Percentiles rank a stretch among this genome's conserved stretches.
Conservation (phyloP, 2,113 vertebrate genomes). For the Siniperca chuatsi region DNA sequence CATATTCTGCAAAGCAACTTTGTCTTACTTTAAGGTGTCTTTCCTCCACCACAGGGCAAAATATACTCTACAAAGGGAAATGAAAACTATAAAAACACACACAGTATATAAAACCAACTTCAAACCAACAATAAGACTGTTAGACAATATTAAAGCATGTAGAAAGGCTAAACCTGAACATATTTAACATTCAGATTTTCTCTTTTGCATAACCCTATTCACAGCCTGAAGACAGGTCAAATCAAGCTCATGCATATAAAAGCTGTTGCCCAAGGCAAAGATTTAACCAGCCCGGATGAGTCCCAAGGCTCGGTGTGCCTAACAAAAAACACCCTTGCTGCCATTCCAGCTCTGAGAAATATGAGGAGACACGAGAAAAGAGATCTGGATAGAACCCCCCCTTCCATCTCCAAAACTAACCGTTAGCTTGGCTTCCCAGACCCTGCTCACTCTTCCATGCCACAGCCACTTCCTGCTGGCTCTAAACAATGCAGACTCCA, state of each 20-base stretch:
- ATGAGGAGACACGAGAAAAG: constrained; percentile 54
- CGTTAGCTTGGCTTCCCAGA: constrained; percentile 69
- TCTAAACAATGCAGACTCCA: constrained; percentile 84
- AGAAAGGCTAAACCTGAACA: constrained; percentile 36
- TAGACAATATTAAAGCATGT: constrained; percentile 17
- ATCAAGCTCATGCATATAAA: constrained; percentile 76
- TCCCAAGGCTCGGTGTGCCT: constrained; percentile 46
- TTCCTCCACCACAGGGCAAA: not conserved
- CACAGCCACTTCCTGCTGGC: constrained; percentile 73
- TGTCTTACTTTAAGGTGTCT: not conserved
- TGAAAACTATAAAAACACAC: not conserved
- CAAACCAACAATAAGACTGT: not conserved
- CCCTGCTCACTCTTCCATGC: constrained; percentile 82
- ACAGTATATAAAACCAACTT: not conserved
- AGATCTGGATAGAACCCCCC: constrained; percentile 41
- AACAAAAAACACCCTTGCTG: constrained; percentile 55
- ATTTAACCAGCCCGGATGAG: constrained; percentile 68
- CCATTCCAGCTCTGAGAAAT: constrained; percentile 71
- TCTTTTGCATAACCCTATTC: constrained; percentile 60
- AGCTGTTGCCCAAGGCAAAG: constrained; percentile 67
- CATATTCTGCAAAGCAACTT: not conserved
- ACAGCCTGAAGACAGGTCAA: constrained; percentile 72
- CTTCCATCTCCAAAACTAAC: constrained; percentile 54
- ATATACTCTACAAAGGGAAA: not conserved
- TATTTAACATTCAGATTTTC: constrained; percentile 71